Conservation (phyloP, 2,888 invertebrate genomes). For the Amphipoea oculea region DNA sequence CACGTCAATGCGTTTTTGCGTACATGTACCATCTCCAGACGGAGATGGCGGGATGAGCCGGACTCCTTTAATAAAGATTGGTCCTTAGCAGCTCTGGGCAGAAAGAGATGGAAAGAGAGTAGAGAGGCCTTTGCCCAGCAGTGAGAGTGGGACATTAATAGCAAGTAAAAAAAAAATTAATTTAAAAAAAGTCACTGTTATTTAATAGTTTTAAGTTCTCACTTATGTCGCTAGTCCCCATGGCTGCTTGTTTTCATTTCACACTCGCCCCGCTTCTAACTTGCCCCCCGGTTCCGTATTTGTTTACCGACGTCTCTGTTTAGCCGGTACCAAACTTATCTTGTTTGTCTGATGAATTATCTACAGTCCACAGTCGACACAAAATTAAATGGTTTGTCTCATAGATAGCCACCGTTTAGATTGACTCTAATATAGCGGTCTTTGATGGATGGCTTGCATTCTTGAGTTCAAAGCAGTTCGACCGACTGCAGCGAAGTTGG, state of each 20-base stretch:
- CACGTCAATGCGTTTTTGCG: too few species aligned
- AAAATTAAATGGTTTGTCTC: slow-evolving; percentile 49
- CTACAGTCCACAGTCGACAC: slow-evolving; percentile 58
- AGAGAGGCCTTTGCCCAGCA: too few species aligned
- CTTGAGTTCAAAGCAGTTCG: neutral
- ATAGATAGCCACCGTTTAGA: slow-evolving; percentile 59
- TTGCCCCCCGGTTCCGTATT: slow-evolving; percentile 27
- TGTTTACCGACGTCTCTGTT: slow-evolving; percentile 67
- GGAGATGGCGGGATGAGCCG: too few species aligned
- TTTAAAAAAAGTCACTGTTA: neutral
- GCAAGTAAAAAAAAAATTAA: too few species aligned
- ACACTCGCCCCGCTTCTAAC: neutral
- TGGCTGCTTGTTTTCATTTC: neutral
- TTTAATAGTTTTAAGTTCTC: neutral
- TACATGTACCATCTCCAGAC: too few species aligned
- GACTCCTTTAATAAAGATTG: too few species aligned
- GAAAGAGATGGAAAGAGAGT: too few species aligned
- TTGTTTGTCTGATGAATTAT: slow-evolving; percentile 73
- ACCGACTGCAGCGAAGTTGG: fast-evolving
- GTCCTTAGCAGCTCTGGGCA: too few species aligned
- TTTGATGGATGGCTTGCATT: slow-evolving; percentile 16
- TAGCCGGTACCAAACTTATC: slow-evolving; percentile 68
- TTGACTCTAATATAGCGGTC: slow-evolving; percentile 50
- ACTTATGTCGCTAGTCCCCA: too few species aligned
- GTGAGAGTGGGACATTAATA: too few species aligned